Evolutionary conservation across 2,113 vertebrate genomes (phyloP).

Genomic region (Xyrauchen texanus): DNA sequence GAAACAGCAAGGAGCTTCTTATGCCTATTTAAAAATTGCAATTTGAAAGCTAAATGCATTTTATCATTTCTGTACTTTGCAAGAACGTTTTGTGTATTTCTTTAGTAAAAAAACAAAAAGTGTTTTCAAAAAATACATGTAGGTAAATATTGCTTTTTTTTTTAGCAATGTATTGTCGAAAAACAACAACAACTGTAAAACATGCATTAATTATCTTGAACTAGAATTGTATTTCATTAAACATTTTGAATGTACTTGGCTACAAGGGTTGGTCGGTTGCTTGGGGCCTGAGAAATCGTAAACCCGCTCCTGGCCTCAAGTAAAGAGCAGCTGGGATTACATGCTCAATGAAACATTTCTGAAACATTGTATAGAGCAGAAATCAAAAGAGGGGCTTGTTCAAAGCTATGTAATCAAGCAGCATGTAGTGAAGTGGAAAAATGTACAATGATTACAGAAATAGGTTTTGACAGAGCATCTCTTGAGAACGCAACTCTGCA

Average conservation of each 20-base stretch:
- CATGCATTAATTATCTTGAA: too few relatives aligned
- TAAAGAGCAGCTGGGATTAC: conserved; percentile 22
- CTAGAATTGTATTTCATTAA: too few relatives aligned
- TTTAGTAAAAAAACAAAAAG: neutral
- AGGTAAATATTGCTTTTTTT: too few relatives aligned
- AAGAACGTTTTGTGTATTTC: too few relatives aligned
- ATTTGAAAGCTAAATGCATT: neutral
- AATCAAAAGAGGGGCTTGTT: neutral
- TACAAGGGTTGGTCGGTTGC: too few relatives aligned
- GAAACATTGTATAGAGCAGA: conserved; percentile 22
- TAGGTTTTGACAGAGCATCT: conserved; percentile 9
- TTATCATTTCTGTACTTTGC: neutral
- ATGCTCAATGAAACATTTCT: conserved; percentile 17
- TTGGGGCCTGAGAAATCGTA: too few relatives aligned
- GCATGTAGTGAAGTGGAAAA: conserved; percentile 5
- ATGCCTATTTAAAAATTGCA: too few relatives aligned
- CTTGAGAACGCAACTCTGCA: neutral
- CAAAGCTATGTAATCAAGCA: conserved; percentile 10
- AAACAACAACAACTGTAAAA: too few relatives aligned
- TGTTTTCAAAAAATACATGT: too few relatives aligned
- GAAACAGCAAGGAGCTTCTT: too few relatives aligned
- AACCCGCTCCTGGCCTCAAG: neutral
- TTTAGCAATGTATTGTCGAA: too few relatives aligned
- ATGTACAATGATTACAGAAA: neutral
- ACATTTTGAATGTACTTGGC: too few relatives aligned